Base-by-base conservation (phyloP, 2,797 vertebrate species). In the Oryzias dopingdopingensis region DNA sequence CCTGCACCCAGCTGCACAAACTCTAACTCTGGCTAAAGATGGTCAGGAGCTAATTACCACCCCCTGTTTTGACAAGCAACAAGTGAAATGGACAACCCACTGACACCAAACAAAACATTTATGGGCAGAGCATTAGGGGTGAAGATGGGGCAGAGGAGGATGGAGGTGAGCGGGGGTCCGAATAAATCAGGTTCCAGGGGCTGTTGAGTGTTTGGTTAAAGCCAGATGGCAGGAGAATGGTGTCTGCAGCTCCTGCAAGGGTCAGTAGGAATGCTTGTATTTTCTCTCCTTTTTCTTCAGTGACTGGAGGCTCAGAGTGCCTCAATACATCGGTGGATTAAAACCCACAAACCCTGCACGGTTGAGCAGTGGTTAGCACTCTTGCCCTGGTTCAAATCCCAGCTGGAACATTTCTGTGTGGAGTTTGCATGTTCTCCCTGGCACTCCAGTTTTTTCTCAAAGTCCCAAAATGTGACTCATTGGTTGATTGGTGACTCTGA, bases 291-390 rank as follows among this genome's bases (percentile, higher is more conserved):
- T 63, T 57, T 67, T 74, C 6, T 68, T 74, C 67, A 29, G 67
- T 46, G 65, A 77, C 69, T 60, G 58, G 80, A 84, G 69, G 60
- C 77, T 80, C 78, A 43, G 82, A 80, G 61, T 56, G 58, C 65
- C 44, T 59, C 20, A 56, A 72, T 74, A 84, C 65, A 87, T 82
- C 62, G 59, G 77, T 80, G 83, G 86, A 91, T 90, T 90, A 92
- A 76, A 66, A 52, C 59, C 74, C 83, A 84, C 89, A 90, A 90
- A 89, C 86, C 81, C 44, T 18, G 18, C 18, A 18, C 18, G 18
- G 18, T 18, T 1, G 18, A 18, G 1, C 18, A 18, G 18, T 18
- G 18, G 18, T 18, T 18, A 18, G 18, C 18, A 18, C 18, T 18
- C 18, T 18, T 18, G 18, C 18, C 18, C 18, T 18, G 18, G 18